These are phyloP conservation scores for Indicator maculatus DNA, from an alignment of 2,113 vertebrate genomes.

Conservation along the genomic window DNA sequence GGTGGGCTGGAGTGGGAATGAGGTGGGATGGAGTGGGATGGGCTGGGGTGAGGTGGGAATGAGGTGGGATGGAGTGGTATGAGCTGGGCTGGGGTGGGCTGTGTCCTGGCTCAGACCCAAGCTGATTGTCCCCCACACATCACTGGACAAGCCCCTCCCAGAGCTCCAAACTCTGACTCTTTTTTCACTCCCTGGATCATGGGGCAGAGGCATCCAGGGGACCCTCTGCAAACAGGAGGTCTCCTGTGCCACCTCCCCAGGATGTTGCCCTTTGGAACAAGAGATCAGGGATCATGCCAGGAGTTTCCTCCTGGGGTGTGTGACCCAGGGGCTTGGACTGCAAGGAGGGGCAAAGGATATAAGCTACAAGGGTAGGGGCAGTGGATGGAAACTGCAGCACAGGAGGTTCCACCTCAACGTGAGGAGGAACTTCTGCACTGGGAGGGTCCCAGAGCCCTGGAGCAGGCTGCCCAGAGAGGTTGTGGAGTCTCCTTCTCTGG, in stretches of 20 bases:
- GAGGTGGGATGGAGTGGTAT: too few species aligned
- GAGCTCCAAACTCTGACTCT: neutral
- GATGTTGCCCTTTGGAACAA: neutral
- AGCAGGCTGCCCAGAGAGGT: too few species aligned
- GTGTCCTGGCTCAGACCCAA: accelerated
- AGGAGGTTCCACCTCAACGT: too few species aligned
- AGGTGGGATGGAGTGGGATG: too few species aligned
- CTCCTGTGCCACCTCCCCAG: neutral
- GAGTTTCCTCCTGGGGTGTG: neutral
- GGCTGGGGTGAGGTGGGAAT: too few species aligned
- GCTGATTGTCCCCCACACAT: neutral
- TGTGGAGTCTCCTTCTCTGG: too few species aligned
- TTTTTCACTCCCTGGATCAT: neutral
- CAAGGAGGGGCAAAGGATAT: too few species aligned
- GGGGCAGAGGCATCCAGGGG: neutral
- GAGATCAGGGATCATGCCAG: neutral
- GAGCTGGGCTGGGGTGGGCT: neutral
- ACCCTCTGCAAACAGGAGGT: neutral
- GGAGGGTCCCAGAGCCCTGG: too few species aligned
- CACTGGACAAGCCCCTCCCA: neutral
- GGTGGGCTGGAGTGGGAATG: too few species aligned
- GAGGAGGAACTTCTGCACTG: too few species aligned
- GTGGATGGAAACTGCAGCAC: too few species aligned
- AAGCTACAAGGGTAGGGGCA: too few species aligned
- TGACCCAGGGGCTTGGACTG: neutral